Conservation (phyloP, 2,797 vertebrate genomes). For the Gambelia wislizenii region DNA sequence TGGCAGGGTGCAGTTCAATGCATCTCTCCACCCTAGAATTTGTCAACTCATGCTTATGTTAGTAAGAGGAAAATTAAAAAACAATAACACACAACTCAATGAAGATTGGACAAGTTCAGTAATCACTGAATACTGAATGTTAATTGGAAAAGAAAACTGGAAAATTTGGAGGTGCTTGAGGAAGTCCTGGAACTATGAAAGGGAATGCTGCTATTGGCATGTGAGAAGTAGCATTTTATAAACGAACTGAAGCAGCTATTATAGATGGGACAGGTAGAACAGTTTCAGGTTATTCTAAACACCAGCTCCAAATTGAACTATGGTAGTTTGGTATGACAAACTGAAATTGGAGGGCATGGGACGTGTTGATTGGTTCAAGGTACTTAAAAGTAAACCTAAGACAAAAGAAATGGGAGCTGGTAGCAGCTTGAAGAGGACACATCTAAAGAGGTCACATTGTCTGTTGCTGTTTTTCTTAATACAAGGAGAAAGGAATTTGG, state of each 20-base stretch:
- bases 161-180: neutral
- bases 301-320: neutral
- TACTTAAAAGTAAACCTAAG: neutral
- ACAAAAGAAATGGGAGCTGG: constrained; percentile 2
- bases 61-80: no score
- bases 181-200: neutral
- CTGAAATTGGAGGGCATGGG: neutral
- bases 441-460: neutral
- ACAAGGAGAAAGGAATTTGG: constrained; percentile 24
- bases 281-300: neutral
- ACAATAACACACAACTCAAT: neutral
- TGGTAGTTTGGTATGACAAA: neutral
- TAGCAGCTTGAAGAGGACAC: neutral
- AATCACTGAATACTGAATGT: neutral
- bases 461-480: neutral
- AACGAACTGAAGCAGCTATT: neutral
- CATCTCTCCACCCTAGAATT: no score
- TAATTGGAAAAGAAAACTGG: neutral
- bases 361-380: neutral
- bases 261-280: neutral
- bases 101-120: neutral
- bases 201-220: neutral
- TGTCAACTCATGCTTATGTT: no score
- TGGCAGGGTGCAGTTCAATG: no score
- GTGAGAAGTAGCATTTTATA: neutral